phyloP scores from a whole-genome alignment of 2,113 vertebrate genomes.

The Hippocampus abdominalis region DNA sequence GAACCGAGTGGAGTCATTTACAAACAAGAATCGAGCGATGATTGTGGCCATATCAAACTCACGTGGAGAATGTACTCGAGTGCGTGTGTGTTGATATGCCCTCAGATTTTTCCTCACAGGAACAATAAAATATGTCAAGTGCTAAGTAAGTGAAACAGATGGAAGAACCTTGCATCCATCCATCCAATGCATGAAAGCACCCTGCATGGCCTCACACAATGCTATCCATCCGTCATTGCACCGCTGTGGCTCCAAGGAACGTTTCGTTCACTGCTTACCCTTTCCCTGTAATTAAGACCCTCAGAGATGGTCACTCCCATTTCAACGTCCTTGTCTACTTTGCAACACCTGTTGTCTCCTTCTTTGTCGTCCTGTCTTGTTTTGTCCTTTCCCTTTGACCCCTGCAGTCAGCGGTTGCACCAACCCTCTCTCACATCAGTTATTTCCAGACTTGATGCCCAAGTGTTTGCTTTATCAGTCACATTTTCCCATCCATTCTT shows the following conservation, averaged over 20 bases:
- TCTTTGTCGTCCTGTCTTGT: slow-evolving; percentile 12
- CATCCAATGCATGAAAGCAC: slow-evolving; percentile 25
- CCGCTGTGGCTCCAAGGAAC: slow-evolving; percentile 11
- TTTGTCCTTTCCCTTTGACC: slow-evolving; percentile 39
- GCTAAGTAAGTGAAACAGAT: slow-evolving; percentile 12
- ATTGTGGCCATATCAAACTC: slow-evolving; percentile 46
- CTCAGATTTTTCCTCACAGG: slow-evolving; percentile 48
- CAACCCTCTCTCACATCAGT: slow-evolving; percentile 32
- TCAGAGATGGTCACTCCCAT: background rate
- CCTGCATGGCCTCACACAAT: slow-evolving; percentile 34
- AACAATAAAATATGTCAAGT: slow-evolving; percentile 53
- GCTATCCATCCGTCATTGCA: slow-evolving; percentile 39
- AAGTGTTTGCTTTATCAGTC: slow-evolving; percentile 60
- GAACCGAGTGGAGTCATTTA: slow-evolving; percentile 43
- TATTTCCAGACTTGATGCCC: slow-evolving; percentile 49
- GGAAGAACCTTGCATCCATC: slow-evolving; percentile 12
- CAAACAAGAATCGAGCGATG: slow-evolving; percentile 50
- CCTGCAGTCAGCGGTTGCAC: slow-evolving; percentile 12
- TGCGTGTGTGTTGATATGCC: slow-evolving; percentile 28
- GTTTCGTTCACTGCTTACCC: slow-evolving; percentile 17
- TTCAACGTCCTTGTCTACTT: background rate
- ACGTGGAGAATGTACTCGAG: slow-evolving; percentile 12
- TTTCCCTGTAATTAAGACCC: slow-evolving; percentile 9
- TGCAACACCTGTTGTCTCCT: background rate
- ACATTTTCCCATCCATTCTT: slow-evolving; percentile 59